These are phyloP conservation scores for Zygothrica quintamaculata DNA, from an alignment of 2,888 invertebrate genomes.

Conservation along the genomic window DNA sequence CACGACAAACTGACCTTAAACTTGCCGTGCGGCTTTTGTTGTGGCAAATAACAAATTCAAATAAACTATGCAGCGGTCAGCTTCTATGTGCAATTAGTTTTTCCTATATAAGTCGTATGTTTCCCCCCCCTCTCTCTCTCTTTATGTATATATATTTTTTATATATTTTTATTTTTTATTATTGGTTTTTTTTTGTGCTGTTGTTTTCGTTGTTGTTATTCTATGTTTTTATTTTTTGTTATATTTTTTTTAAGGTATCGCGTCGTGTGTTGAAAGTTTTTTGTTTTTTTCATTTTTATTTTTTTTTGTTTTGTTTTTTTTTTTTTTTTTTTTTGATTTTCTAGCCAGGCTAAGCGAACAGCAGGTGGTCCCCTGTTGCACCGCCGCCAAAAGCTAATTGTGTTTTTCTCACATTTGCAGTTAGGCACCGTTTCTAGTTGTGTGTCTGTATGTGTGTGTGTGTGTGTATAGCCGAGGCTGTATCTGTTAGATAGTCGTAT, in stretches of 20 bases:
- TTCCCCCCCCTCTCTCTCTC: conserved; percentile 21
- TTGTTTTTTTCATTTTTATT: conserved; percentile 10
- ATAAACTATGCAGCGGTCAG: conserved; percentile 70
- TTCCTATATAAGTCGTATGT: conserved; percentile 55
- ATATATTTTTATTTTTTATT: conserved; percentile 31
- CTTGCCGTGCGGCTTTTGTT: conserved; percentile 76
- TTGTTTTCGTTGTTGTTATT: conserved; percentile 7
- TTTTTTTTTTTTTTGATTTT: conserved; percentile 50
- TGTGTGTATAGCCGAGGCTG: conserved; percentile 29
- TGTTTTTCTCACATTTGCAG: conserved; percentile 81
- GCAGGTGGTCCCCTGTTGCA: conserved; percentile 72
- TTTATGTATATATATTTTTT: conserved; percentile 28
- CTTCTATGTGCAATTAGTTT: conserved; percentile 75
- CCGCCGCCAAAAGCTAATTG: conserved; percentile 80
- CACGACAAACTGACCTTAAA: conserved; percentile 72
- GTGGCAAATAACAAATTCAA: conserved; percentile 54
- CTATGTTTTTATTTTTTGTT: conserved; percentile 37
- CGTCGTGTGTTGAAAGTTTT: background rate
- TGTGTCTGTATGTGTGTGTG: too few species aligned
- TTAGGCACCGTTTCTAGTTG: conserved; percentile 53
- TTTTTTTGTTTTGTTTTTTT: conserved; percentile 5
- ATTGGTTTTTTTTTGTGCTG: conserved; percentile 11
- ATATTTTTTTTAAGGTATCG: conserved; percentile 27
- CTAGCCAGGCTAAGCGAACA: conserved; percentile 54
- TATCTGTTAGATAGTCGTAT: conserved; percentile 54